Conservation (phyloP, 2,888 invertebrate species). For the Galerucella pusilla region DNA sequence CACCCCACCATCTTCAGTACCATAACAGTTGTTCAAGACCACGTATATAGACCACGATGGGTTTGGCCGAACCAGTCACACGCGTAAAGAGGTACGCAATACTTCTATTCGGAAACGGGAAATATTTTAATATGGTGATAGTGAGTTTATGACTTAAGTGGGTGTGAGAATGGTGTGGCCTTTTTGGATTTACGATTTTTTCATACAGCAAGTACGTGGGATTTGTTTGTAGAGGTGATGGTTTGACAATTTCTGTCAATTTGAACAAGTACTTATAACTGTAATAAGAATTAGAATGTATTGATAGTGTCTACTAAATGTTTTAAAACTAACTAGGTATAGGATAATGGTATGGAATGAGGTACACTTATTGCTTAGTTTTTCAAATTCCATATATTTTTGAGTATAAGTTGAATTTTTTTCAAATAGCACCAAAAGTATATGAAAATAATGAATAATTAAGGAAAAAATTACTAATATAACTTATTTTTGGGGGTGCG, state of each 20-base stretch:
- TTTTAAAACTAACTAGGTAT: too few species aligned
- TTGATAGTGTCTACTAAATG: too few species aligned
- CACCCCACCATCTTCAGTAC: slow-evolving; percentile 46
- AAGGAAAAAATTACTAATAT: too few species aligned
- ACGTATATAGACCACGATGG: slow-evolving; percentile 48
- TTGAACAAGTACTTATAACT: too few species aligned
- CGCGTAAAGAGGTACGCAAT: slow-evolving; percentile 26
- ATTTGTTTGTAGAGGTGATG: background rate
- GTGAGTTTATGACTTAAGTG: slow-evolving; percentile 29
- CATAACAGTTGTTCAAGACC: slow-evolving; percentile 47
- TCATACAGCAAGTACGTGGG: background rate
- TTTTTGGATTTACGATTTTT: slow-evolving; percentile 3
- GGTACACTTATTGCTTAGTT: too few species aligned
- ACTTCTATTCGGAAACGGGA: background rate
- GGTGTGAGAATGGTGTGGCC: slow-evolving; percentile 5
- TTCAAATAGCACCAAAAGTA: too few species aligned
- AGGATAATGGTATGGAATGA: too few species aligned
- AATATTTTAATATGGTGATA: slow-evolving; percentile 13
- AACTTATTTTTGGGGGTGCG: too few species aligned
- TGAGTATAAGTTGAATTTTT: too few species aligned
- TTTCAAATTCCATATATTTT: too few species aligned
- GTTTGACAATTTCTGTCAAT: background rate
- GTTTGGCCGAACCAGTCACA: slow-evolving; percentile 40
- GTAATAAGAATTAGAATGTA: too few species aligned
- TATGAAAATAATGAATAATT: too few species aligned